Evolutionary conservation across 2,797 vertebrate genomes (phyloP).

Genomic region (Intellagama lesueurii): DNA sequence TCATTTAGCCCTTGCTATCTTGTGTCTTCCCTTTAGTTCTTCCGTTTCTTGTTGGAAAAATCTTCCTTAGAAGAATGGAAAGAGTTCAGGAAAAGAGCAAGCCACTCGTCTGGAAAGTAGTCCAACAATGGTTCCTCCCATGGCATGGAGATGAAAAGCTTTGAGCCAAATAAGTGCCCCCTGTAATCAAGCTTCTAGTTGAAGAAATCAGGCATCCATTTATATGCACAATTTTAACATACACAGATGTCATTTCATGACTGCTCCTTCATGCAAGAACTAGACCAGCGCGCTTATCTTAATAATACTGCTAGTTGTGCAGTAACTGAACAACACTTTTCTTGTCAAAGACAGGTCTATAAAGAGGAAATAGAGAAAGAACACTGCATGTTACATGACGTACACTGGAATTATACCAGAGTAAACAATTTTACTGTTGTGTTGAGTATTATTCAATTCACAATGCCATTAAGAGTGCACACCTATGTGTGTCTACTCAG

Average conservation of each 20-base stretch:
- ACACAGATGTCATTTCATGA: background rate
- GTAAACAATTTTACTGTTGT: background rate
- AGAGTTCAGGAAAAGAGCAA: background rate
- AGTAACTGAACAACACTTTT: background rate
- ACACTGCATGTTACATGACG: background rate
- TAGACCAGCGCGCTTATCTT: background rate
- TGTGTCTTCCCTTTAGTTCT: background rate
- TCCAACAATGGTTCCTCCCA: background rate
- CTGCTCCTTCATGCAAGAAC: background rate
- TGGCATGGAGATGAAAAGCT: background rate
- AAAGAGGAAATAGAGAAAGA: background rate
- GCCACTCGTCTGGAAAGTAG: background rate
- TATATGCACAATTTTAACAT: background rate
- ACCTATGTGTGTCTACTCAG: background rate
- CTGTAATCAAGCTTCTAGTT: background rate
- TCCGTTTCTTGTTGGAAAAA: background rate
- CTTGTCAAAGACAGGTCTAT: background rate
- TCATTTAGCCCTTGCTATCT: background rate
- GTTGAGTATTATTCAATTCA: background rate
- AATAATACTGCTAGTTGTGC: background rate
- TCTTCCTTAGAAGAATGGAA: background rate
- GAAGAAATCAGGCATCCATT: background rate
- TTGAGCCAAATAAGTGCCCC: background rate
- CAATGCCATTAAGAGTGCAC: background rate
- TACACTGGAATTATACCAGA: background rate